Percentiles rank a stretch among this genome's conserved stretches.
These are phyloP conservation scores for Trachelus stipa DNA, from an alignment of 2,888 invertebrate species.

Conservation along the genomic window DNA sequence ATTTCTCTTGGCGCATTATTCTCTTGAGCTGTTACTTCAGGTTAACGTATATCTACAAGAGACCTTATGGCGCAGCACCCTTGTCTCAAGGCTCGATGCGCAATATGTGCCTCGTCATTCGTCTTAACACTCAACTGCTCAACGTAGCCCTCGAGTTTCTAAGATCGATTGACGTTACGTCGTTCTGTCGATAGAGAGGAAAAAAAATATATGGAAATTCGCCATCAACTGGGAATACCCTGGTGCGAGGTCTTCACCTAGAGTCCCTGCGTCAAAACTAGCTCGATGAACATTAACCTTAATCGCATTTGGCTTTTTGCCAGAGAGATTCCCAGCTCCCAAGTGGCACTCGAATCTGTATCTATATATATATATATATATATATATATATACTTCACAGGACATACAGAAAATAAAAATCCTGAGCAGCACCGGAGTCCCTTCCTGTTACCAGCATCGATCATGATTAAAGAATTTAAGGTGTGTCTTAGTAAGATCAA, in stretches of 20 bases:
- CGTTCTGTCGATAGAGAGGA: background rate
- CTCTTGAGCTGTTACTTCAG: background rate
- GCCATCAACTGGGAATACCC: background rate
- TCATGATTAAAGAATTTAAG: background rate
- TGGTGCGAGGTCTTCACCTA: background rate
- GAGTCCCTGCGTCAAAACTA: background rate
- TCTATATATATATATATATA: no score
- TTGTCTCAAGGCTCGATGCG: background rate
- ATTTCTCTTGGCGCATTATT: background rate
- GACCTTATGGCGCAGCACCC: background rate
- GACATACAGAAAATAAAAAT: background rate
- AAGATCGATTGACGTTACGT: background rate
- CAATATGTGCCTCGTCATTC: conserved; percentile 19
- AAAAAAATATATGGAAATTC: background rate
- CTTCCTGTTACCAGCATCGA: background rate
- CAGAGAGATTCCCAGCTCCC: conserved; percentile 16
- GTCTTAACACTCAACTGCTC: conserved; percentile 8
- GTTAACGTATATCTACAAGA: background rate
- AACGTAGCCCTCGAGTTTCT: background rate
- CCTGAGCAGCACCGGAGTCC: background rate
- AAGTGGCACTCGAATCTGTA: background rate
- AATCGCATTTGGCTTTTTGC: conserved; percentile 31
- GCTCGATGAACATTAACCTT: conserved; percentile 21
- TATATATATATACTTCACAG: background rate
- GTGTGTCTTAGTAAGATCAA: background rate